Evolutionary conservation across 2,888 invertebrate genomes (phyloP).

Genomic region (Rugalucina vietnamica): DNA sequence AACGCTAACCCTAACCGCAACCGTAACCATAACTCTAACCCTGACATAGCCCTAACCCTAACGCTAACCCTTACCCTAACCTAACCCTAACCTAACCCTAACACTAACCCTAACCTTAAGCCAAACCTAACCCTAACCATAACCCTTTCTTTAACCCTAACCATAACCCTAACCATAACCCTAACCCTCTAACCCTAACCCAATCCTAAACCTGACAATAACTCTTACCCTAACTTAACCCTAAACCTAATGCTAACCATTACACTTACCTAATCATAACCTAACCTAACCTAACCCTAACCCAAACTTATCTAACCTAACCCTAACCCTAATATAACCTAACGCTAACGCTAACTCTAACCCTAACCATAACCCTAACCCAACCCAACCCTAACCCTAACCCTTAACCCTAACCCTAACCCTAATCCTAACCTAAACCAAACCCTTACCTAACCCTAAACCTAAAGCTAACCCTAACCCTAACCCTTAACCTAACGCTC

Average conservation of each 20-base stretch:
- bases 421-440: slow-evolving; percentile 44
- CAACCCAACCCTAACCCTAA: slow-evolving; percentile 55
- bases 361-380: slow-evolving; percentile 39
- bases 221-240: slow-evolving; percentile 59
- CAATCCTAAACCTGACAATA: slow-evolving; percentile 61
- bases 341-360: slow-evolving; percentile 60
- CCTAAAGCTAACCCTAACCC: slow-evolving; percentile 35
- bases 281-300: slow-evolving; percentile 61
- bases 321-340: slow-evolving; percentile 64
- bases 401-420: slow-evolving; percentile 56
- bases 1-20: slow-evolving; percentile 21
- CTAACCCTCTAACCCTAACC: slow-evolving; percentile 57
- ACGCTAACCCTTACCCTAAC: slow-evolving; percentile 48
- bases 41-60: slow-evolving; percentile 57
- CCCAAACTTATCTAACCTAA: slow-evolving; percentile 62
- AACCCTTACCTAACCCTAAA: slow-evolving; percentile 39
- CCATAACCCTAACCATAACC: slow-evolving; percentile 55
- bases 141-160: slow-evolving; percentile 54
- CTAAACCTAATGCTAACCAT: slow-evolving; percentile 18
- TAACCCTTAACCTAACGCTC: slow-evolving; percentile 35
- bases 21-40: slow-evolving; percentile 23
- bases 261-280: slow-evolving; percentile 39
- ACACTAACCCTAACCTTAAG: slow-evolving; percentile 59
- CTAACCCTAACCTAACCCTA: slow-evolving; percentile 40
- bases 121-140: slow-evolving; percentile 55